Evolutionary conservation across 30 jellyfish, hydroid and myxozoan genomes (phyloP).

Genomic region (Hydra vulgaris): DNA sequence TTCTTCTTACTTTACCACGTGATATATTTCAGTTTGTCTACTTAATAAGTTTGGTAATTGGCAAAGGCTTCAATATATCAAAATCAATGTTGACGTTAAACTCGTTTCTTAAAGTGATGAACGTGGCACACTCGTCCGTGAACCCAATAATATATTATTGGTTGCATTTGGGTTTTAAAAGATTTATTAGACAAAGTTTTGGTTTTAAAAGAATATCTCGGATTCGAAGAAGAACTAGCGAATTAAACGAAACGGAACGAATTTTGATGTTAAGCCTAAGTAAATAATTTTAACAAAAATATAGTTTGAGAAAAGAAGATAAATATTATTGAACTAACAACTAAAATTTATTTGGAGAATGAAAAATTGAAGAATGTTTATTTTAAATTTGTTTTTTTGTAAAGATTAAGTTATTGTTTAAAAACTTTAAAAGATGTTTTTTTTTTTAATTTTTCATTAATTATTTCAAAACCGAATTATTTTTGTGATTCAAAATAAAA

Average conservation of each 20-base stretch:
- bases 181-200: slow-evolving; percentile 1
- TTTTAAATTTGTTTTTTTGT: too few relatives aligned
- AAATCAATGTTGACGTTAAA: slow-evolving; percentile 21
- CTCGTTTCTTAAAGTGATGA: slow-evolving; percentile 60
- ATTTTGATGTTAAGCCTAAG: too few relatives aligned
- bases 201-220: neutral
- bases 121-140: slow-evolving; percentile 78
- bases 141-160: slow-evolving; percentile 68
- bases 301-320: too few relatives aligned
- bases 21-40: slow-evolving; percentile 50
- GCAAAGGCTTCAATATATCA: slow-evolving; percentile 36
- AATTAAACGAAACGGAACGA: neutral
- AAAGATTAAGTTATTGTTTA: too few relatives aligned
- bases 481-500: too few relatives aligned
- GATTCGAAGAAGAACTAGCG: neutral
- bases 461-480: too few relatives aligned
- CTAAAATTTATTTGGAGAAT: too few relatives aligned
- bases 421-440: too few relatives aligned
- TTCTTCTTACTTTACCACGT: slow-evolving; percentile 66
- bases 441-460: too few relatives aligned
- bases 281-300: too few relatives aligned
- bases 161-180: slow-evolving; percentile 44
- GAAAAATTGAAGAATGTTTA: too few relatives aligned
- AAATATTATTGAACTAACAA: too few relatives aligned
- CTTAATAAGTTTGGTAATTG: slow-evolving; percentile 53